Percentiles rank a stretch among this genome's conserved stretches.
Evolutionary conservation across 1,140 invertebrate species (phyloP).

Genomic region (Propsilocerus akamusi): DNA sequence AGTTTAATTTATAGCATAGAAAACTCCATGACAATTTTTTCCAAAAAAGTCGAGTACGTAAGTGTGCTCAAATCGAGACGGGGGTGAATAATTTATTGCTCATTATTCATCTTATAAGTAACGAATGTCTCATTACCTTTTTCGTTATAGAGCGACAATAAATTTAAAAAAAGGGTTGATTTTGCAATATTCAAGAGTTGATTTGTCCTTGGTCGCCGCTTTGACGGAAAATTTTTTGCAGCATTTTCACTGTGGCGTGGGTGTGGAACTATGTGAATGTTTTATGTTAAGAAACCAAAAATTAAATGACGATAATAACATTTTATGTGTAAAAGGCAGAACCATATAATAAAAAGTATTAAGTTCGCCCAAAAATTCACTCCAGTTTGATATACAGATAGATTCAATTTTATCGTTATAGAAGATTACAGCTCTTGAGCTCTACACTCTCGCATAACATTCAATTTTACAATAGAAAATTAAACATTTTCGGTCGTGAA

Average conservation of each 20-base stretch:
- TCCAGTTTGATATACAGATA: too few relatives aligned
- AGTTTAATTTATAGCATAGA: too few relatives aligned
- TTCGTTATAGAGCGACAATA: too few relatives aligned
- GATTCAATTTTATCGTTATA: slow-evolving; percentile 3
- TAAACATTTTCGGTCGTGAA: background rate
- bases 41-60: background rate
- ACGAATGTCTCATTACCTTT: too few relatives aligned
- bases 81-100: slow-evolving; percentile 1
- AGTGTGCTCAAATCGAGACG: background rate
- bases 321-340: slow-evolving; percentile 3
- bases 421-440: slow-evolving; percentile 3
- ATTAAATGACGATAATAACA: slow-evolving; percentile 3
- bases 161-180: background rate
- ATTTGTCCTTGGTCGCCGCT: background rate
- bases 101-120: background rate
- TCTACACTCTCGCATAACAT: too few relatives aligned
- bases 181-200: background rate
- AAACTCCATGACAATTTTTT: background rate
- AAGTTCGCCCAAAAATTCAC: background rate
- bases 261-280: background rate
- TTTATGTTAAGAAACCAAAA: background rate
- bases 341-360: slow-evolving; percentile 1
- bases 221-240: background rate
- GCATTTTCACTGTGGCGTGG: background rate
- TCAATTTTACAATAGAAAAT: background rate